These are phyloP conservation scores for Tipula helvola DNA, from an alignment of 2,888 invertebrate species.

Conservation along the genomic window DNA sequence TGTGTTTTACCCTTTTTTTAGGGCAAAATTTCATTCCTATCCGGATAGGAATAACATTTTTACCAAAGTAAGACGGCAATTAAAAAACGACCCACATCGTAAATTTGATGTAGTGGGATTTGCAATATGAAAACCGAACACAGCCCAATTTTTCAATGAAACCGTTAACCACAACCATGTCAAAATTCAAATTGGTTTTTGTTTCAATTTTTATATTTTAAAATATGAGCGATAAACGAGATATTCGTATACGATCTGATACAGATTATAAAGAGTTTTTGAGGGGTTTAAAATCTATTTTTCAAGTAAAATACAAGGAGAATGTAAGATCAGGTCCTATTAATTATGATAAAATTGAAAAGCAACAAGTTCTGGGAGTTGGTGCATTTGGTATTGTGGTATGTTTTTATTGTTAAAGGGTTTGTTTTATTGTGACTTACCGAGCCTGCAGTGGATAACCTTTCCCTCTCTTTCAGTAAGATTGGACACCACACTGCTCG, in stretches of 20 bases:
- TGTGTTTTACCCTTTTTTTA: too few species aligned
- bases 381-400: conserved; percentile 88
- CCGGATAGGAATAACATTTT: too few species aligned
- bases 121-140: not conserved
- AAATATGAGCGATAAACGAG: not conserved
- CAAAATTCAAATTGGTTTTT: not conserved
- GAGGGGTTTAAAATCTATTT: conserved; percentile 42
- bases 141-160: not conserved
- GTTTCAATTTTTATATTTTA: not conserved
- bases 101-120: not conserved
- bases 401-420: not conserved
- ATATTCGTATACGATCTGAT: not conserved
- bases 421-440: not conserved
- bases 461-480: too few species aligned
- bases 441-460: not conserved
- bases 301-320: conserved; percentile 40
- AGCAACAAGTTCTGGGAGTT: conserved; percentile 66
- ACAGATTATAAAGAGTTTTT: conserved; percentile 33
- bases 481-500: not conserved
- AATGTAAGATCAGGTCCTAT: conserved; percentile 23
- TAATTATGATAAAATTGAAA: conserved; percentile 49
- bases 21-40: too few species aligned
- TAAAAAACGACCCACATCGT: too few species aligned
- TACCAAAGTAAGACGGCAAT: too few species aligned
- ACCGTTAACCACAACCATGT: not conserved